A percentile compares a stretch with the other conserved stretches of the same genome.
Conservation (phyloP, 1,140 invertebrate genomes). For the Drosophila grimshawi region DNA sequence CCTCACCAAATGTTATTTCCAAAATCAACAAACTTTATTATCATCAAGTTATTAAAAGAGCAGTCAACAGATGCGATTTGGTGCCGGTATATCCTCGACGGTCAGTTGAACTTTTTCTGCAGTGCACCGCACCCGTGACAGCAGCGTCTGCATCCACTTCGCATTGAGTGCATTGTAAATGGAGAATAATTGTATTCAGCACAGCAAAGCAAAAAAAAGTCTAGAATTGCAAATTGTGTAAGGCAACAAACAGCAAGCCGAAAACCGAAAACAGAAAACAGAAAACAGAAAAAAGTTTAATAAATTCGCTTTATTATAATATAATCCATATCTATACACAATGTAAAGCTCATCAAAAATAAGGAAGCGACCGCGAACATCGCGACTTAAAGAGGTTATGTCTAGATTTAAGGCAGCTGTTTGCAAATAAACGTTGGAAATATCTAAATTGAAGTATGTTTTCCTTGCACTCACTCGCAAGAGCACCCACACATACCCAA, state of each 20-base stretch:
- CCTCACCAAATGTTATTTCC: background rate
- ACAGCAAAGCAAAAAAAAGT: constrained; percentile 48
- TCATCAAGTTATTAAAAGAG: background rate
- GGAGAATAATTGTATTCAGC: constrained; percentile 78
- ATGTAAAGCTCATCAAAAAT: constrained; percentile 31
- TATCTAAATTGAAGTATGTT: constrained; percentile 50
- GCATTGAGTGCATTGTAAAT: constrained; percentile 80
- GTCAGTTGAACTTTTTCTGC: background rate
- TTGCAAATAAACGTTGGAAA: constrained; percentile 77
- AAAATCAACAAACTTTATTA: background rate
- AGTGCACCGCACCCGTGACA: background rate
- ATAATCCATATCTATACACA: constrained; percentile 41
- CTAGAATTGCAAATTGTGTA: constrained; percentile 69
- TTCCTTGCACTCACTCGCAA: constrained; percentile 12
- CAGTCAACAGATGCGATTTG: background rate
- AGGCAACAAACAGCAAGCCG: constrained; percentile 40
- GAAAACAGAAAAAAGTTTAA: constrained; percentile 9
- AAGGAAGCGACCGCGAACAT: background rate
- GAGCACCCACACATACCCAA: constrained; percentile 5
- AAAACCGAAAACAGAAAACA: constrained; percentile 4
- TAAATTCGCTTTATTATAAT: constrained; percentile 56
- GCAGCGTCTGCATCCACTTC: constrained; percentile 33
- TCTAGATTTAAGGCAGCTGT: constrained; percentile 69
- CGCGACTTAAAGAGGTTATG: constrained; percentile 60
- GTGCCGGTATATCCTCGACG: constrained; percentile 28